Conservation (phyloP, 2,888 invertebrate species). For the Dysmachus trigonus region DNA sequence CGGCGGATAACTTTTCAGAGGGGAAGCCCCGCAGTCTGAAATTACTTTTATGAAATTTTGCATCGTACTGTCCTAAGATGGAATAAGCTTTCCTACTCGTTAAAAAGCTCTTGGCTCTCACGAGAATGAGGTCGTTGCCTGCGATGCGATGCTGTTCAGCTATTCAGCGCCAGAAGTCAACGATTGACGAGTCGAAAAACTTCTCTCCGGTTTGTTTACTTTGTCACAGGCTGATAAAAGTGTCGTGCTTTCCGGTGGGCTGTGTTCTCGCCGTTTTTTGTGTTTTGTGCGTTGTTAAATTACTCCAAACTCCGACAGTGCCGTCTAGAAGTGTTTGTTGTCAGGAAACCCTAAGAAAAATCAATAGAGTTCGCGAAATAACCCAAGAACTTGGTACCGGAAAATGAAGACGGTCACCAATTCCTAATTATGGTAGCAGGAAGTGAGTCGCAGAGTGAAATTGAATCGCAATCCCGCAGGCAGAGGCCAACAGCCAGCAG, state of each 20-base stretch:
- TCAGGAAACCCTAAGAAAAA: background rate
- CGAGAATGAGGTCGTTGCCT: background rate
- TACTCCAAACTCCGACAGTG: background rate
- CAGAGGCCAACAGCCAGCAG: background rate
- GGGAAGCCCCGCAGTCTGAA: background rate
- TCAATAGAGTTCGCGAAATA: background rate
- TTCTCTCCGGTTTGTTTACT: background rate
- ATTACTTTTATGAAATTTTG: background rate
- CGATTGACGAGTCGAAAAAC: background rate
- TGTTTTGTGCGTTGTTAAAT: background rate
- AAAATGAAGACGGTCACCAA: background rate
- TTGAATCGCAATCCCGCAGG: background rate
- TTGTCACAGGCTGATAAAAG: background rate
- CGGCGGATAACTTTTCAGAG: too few relatives aligned
- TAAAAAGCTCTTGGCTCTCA: background rate
- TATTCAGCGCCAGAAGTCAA: background rate
- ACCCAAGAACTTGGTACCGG: background rate
- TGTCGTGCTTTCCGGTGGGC: background rate
- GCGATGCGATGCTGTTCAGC: too few relatives aligned
- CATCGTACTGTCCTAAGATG: background rate
- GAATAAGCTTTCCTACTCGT: background rate
- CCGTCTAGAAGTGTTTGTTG: background rate
- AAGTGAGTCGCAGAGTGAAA: background rate
- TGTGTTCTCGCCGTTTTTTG: background rate
- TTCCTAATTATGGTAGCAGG: constrained; percentile 1